These are phyloP conservation scores for Cantharis rustica DNA, from an alignment of 2,888 invertebrate species.

Conservation along the genomic window DNA sequence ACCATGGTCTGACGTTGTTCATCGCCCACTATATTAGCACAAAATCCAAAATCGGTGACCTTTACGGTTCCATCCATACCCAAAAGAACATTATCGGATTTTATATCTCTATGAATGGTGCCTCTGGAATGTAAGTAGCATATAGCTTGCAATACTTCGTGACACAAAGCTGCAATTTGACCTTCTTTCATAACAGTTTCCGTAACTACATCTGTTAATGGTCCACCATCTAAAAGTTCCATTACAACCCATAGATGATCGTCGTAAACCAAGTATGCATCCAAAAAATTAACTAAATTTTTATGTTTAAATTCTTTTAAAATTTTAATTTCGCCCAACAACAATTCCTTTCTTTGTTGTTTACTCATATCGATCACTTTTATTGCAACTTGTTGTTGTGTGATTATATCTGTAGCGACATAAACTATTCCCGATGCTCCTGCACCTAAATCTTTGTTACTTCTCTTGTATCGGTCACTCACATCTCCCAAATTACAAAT, in stretches of 20 bases:
- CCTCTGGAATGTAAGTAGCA: slow-evolving; percentile 87
- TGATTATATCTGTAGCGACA: slow-evolving; percentile 79
- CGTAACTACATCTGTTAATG: slow-evolving; percentile 95
- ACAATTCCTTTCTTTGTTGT: slow-evolving; percentile 94
- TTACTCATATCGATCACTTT: slow-evolving; percentile 95
- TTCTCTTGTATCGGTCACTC: slow-evolving; percentile 74
- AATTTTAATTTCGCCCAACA: slow-evolving; percentile 92
- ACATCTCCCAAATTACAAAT: slow-evolving; percentile 88
- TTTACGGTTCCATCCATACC: slow-evolving; percentile 92
- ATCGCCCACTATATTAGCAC: slow-evolving; percentile 93
- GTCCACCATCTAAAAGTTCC: slow-evolving; percentile 94
- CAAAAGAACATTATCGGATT: slow-evolving; percentile 94
- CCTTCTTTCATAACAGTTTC: slow-evolving; percentile 97
- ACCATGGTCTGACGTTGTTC: slow-evolving; percentile 97
- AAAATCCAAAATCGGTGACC: slow-evolving; percentile 97
- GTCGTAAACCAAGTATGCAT: slow-evolving; percentile 82
- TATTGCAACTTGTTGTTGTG: slow-evolving; percentile 83
- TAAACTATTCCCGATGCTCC: slow-evolving; percentile 94
- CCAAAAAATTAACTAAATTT: slow-evolving; percentile 94
- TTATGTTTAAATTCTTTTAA: slow-evolving; percentile 90
- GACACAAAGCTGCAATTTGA: slow-evolving; percentile 94
- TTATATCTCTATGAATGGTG: slow-evolving; percentile 94
- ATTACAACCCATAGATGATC: slow-evolving; percentile 96
- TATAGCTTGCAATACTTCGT: slow-evolving; percentile 86
- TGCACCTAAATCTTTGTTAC: slow-evolving; percentile 82